phyloP scores from a whole-genome alignment of 2,113 vertebrate species.

The Salvelinus alpinus region DNA sequence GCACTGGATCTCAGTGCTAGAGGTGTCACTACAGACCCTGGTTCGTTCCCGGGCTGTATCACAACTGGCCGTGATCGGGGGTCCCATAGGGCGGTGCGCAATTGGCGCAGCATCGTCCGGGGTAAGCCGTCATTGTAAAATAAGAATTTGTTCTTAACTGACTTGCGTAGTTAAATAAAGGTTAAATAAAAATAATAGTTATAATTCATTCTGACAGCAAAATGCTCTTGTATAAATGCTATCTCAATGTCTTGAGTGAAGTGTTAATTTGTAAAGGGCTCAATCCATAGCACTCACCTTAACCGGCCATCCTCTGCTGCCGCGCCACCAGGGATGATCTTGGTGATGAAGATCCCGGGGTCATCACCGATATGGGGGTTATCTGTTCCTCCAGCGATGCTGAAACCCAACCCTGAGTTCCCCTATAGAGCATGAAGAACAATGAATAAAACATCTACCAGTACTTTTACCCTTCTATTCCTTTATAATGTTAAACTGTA shows the following conservation, averaged over 20 bases:
- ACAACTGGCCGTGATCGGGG: too few species aligned
- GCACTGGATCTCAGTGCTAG: too few species aligned
- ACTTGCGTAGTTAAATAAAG: too few species aligned
- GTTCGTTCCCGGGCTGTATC: too few species aligned
- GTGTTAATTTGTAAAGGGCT: not conserved
- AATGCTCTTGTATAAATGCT: not conserved
- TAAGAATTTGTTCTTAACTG: too few species aligned
- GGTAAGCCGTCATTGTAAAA: too few species aligned
- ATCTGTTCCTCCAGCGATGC: slow-evolving; percentile 96
- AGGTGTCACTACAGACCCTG: too few species aligned
- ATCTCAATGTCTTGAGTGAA: not conserved
- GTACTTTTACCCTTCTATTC: not conserved
- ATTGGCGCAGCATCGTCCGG: too few species aligned
- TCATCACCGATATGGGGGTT: slow-evolving; percentile 97
- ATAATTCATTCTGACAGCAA: not conserved
- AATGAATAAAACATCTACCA: not conserved
- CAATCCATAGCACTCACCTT: slow-evolving; percentile 73
- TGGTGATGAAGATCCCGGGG: slow-evolving; percentile 98
- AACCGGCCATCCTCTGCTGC: slow-evolving; percentile 94
- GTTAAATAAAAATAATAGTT: too few species aligned
- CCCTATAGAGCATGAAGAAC: slow-evolving; percentile 72
- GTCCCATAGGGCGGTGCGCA: too few species aligned
- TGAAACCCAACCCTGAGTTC: slow-evolving; percentile 96
- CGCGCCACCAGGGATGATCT: slow-evolving; percentile 96
- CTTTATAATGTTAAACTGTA: not conserved